Conservation (phyloP, 2,797 vertebrate species). For the Propithecus perrieri region DNA sequence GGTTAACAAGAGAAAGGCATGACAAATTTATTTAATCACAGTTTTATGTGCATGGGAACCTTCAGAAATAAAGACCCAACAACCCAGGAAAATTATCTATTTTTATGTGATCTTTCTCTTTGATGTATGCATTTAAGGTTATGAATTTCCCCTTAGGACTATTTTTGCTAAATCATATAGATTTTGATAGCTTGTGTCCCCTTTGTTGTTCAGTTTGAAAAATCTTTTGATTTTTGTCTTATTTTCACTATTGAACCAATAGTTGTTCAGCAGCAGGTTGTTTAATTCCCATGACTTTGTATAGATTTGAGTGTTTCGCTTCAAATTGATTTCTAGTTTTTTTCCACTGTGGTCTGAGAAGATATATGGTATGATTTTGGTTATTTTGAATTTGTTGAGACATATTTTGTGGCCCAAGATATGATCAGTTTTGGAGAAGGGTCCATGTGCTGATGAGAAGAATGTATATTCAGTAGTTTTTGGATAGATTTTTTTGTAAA, state of each 20-base stretch:
- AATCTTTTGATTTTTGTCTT: not conserved
- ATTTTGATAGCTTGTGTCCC: not conserved
- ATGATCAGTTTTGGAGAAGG: not conserved
- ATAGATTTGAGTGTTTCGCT: not conserved
- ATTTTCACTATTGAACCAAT: not conserved
- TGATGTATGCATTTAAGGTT: not conserved
- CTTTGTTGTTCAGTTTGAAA: not conserved
- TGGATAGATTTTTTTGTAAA: not conserved
- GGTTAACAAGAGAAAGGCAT: not conserved
- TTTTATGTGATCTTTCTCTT: not conserved
- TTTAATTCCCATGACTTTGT: not conserved
- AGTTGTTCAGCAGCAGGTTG: not conserved
- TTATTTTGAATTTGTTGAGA: not conserved
- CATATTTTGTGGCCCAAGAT: not conserved
- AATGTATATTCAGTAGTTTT: not conserved
- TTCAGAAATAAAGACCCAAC: not conserved
- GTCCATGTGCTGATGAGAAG: not conserved
- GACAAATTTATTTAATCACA: not conserved
- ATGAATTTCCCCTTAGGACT: not conserved
- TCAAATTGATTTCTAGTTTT: not conserved
- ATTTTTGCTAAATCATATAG: not conserved
- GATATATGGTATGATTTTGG: not conserved
- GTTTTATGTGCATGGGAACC: not conserved
- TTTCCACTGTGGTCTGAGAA: not conserved
- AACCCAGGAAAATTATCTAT: fast-evolving